These are phyloP conservation scores for Colletes gigas DNA, from an alignment of 1,140 invertebrate genomes.

Conservation along the genomic window DNA sequence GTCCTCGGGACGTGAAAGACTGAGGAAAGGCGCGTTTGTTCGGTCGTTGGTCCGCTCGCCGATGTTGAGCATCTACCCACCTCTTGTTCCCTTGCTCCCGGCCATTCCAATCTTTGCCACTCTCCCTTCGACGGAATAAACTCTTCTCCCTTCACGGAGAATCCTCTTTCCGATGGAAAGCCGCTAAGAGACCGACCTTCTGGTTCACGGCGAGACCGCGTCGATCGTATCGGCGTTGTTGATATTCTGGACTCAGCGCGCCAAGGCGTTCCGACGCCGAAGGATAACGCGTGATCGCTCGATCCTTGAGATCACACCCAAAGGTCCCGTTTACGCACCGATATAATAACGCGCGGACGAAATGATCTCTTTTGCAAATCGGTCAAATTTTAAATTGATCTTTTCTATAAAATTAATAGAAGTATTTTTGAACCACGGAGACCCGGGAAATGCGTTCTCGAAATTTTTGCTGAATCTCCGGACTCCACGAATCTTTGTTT, in stretches of 20 bases:
- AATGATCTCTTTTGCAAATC: too few relatives aligned
- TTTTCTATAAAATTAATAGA: too few relatives aligned
- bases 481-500: too few relatives aligned
- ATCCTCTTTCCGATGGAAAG: conserved; percentile 45
- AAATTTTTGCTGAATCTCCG: too few relatives aligned
- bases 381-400: too few relatives aligned
- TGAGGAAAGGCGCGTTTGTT: conserved; percentile 71
- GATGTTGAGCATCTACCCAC: conserved; percentile 45
- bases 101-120: conserved; percentile 70
- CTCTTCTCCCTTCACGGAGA: conserved; percentile 58
- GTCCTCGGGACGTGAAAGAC: conserved; percentile 77
- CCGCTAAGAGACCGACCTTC: conserved; percentile 43
- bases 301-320: too few relatives aligned
- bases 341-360: too few relatives aligned
- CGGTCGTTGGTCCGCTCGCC: conserved; percentile 37
- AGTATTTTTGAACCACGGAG: too few relatives aligned
- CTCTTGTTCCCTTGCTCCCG: conserved; percentile 53
- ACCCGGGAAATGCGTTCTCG: too few relatives aligned
- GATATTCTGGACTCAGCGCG: background rate
- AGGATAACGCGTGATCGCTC: background rate
- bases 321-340: too few relatives aligned
- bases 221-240: conserved; percentile 3
- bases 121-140: conserved; percentile 41
- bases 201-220: conserved; percentile 10
- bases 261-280: background rate